Base-by-base conservation (phyloP, 2,888 invertebrate species). In the Drosophila diplacantha region DNA sequence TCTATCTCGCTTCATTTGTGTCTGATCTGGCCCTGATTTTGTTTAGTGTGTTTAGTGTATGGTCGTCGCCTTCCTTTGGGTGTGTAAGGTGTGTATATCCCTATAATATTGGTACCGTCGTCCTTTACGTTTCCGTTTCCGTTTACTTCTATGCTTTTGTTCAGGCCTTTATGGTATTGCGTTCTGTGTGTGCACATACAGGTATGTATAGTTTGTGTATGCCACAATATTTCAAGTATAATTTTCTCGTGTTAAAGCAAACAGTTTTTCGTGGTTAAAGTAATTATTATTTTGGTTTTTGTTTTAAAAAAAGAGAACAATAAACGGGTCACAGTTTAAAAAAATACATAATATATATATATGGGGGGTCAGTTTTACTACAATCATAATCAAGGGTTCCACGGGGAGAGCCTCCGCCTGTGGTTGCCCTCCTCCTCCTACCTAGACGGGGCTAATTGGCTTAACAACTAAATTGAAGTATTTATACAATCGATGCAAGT, bases 151-250 rank as follows among this genome's bases (percentile, higher is more conserved):
- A 49, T 50, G 49, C 54, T 20, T 37, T 72, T 74, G 61, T 61
- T 73, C 73, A 75, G 75, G 75, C 75, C 75, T 74, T 75, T 62
- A 74, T 74, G 75, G 75, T 75, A 76, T 73, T 75, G 75, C 75
- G 71, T 72, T 58, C 16, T 60, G 47, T 74, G 38, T 74, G 74
- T 74, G 71, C 59, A 43, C 9, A 9, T 56, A 22, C n/a, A n/a
- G n/a, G n/a, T n/a, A n/a, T n/a, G n/a, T n/a, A n/a, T n/a, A n/a
- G n/a, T 39, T 24, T 39, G 9, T 39, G 8, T 14, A 52, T 56
- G 46, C 29, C 72, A 54, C 56, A 58, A 11, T 51, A 49, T 52
- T 67, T 57, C 51, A 35, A 52, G 34, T 26, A 63, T 71, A 55
- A 46, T 38, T 5, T 29, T 29, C 37, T 18, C 20, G 29, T 49